These are phyloP conservation scores for Hippopotamyrus pictus DNA, from an alignment of 2,797 vertebrate genomes.

Conservation along the genomic window DNA sequence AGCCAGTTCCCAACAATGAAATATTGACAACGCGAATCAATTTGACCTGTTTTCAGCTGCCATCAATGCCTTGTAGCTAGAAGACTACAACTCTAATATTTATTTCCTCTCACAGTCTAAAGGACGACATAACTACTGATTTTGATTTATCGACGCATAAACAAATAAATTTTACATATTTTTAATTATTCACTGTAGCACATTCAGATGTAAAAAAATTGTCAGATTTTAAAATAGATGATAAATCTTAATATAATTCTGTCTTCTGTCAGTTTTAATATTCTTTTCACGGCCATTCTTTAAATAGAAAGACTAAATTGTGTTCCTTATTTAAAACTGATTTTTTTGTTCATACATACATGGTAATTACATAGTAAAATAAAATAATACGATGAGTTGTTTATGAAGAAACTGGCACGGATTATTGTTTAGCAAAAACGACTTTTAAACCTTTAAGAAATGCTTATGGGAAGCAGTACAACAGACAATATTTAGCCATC, in stretches of 20 bases:
- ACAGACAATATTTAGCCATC: background rate
- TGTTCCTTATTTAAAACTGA: background rate
- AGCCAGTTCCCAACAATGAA: slow-evolving; percentile 99
- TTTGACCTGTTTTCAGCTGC: slow-evolving; percentile 77
- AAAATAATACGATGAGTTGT: background rate
- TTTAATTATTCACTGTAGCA: background rate
- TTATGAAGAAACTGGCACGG: background rate
- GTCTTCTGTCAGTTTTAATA: background rate
- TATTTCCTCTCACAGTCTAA: background rate
- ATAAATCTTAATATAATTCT: background rate
- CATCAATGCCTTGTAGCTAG: slow-evolving; percentile 24
- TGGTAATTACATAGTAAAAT: background rate
- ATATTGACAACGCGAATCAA: slow-evolving; percentile 93
- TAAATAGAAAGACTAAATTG: background rate
- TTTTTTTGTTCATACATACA: background rate
- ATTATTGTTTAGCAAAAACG: background rate
- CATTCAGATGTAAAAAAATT: background rate
- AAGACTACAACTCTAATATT: background rate
- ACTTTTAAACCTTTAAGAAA: background rate
- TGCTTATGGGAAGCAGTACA: background rate
- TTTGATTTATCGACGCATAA: background rate
- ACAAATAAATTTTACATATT: background rate
- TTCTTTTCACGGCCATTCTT: background rate
- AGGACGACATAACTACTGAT: background rate
- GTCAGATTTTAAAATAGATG: background rate